Conservation (phyloP, 2,797 vertebrate species). For the Chelon labrosus region DNA sequence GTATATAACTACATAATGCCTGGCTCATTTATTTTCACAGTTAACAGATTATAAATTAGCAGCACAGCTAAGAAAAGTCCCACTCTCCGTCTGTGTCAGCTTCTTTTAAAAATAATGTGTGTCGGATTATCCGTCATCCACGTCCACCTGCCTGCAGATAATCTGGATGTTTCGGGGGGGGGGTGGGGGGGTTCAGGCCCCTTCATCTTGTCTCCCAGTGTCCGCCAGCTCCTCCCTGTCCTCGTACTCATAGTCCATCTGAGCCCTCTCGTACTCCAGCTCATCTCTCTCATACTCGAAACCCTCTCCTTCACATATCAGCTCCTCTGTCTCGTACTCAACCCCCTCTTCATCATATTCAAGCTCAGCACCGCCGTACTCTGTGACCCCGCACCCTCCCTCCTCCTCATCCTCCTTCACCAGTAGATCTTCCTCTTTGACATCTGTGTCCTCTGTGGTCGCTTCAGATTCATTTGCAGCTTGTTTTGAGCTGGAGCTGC, state of each 20-base stretch:
- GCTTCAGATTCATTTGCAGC: conserved; percentile 36
- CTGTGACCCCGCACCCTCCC: conserved; percentile 42
- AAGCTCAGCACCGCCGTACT: conserved; percentile 67
- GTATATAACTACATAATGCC: conserved; percentile 61
- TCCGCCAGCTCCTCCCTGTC: conserved; percentile 67
- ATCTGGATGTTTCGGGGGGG: background rate
- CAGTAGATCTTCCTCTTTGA: conserved; percentile 42
- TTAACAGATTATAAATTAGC: conserved; percentile 66
- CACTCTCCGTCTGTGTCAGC: background rate
- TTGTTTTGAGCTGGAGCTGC: conserved; percentile 62
- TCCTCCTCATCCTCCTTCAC: conserved; percentile 44
- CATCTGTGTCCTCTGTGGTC: conserved; percentile 24
- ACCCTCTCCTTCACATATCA: conserved; percentile 77
- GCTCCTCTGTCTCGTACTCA: conserved; percentile 82
- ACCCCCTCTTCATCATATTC: conserved; percentile 76
- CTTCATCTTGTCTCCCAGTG: conserved; percentile 45
- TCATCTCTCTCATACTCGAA: conserved; percentile 78
- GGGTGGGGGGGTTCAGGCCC: conserved; percentile 46
- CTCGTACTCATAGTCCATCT: conserved; percentile 82
- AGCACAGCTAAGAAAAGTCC: conserved; percentile 47
- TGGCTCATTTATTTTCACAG: conserved; percentile 68
- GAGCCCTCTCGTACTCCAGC: conserved; percentile 72
- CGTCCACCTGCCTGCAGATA: conserved; percentile 43
- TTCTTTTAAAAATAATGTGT: background rate
- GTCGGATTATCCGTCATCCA: conserved; percentile 22